Conservation (phyloP, 2,113 vertebrate species). For the Leptocoma aspasia region DNA sequence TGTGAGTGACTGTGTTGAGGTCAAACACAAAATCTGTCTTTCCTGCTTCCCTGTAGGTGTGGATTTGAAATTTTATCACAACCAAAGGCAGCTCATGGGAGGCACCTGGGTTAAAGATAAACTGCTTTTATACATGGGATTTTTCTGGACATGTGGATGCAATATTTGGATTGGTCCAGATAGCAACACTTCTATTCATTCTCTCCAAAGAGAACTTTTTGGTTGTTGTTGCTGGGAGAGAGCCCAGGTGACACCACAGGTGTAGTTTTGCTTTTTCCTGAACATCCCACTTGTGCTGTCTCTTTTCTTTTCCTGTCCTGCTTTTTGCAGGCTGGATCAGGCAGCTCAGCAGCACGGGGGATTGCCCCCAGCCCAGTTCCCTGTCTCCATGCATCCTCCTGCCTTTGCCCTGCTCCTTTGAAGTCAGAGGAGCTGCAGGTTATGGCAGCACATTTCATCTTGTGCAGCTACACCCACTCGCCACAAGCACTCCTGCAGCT, state of each 20-base stretch:
- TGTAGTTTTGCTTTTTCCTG: background rate
- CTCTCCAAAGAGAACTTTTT: background rate
- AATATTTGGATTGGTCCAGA: background rate
- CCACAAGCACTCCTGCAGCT: background rate
- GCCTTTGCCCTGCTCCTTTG: background rate
- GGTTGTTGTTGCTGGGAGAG: background rate
- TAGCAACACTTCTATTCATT: background rate
- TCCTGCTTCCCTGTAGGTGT: background rate
- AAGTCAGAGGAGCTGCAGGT: background rate
- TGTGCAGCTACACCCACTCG: background rate
- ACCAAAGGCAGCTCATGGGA: background rate
- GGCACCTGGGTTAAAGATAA: background rate
- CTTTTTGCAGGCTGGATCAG: background rate
- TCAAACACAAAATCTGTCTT: background rate
- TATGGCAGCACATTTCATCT: background rate
- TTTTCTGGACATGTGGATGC: background rate
- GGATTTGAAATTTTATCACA: background rate
- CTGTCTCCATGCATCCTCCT: background rate
- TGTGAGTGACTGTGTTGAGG: background rate
- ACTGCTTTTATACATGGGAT: rapidly evolving
- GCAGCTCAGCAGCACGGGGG: background rate
- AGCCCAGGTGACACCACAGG: background rate
- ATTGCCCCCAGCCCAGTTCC: background rate
- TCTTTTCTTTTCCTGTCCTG: background rate
- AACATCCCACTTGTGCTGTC: background rate